These are phyloP conservation scores for Ifrita kowaldi DNA, from an alignment of 2,113 vertebrate species.

Conservation along the genomic window DNA sequence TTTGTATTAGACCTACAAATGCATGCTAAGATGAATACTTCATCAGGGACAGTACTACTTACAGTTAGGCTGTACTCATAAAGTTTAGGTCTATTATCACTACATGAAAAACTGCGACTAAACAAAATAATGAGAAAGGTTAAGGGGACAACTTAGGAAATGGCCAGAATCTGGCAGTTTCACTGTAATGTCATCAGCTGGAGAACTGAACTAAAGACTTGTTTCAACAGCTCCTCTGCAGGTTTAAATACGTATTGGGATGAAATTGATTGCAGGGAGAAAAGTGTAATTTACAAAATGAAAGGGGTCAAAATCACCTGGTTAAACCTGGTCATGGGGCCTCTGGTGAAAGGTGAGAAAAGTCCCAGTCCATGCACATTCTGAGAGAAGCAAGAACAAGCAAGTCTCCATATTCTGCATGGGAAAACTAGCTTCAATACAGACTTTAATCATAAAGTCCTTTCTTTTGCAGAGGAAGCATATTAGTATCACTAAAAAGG, in stretches of 20 bases:
- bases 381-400: neutral
- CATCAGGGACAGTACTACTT: neutral
- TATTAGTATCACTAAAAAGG: neutral
- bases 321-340: neutral
- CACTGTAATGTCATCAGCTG: neutral
- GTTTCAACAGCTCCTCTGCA: neutral
- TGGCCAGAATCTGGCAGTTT: neutral
- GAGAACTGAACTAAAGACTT: neutral
- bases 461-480: neutral
- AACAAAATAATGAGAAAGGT: neutral
- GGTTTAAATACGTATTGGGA: neutral
- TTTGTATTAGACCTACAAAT: neutral
- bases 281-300: neutral
- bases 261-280: neutral
- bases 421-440: neutral
- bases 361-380: too few species aligned
- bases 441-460: neutral
- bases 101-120: neutral
- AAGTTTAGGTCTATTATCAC: neutral
- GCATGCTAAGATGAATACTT: neutral
- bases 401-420: neutral
- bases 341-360: neutral
- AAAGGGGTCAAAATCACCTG: neutral
- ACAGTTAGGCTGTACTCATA: neutral
- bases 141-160: neutral